Percentiles rank a stretch among this genome's conserved stretches.
Conservation (phyloP, 2,113 vertebrate genomes). For the Alligator sinensis region DNA sequence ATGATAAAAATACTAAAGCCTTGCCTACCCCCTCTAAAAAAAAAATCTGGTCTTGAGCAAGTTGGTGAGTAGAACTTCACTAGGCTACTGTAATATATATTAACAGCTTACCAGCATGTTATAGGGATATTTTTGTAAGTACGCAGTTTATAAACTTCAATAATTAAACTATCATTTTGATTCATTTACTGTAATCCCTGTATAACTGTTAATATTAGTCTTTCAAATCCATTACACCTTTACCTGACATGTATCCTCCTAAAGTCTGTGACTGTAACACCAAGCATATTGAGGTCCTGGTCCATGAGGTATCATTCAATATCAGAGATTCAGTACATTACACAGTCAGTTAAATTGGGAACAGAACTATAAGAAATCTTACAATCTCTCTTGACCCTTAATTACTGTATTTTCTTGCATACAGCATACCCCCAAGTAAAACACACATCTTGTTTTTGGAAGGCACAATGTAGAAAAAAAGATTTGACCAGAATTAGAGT, state of each 20-base stretch:
- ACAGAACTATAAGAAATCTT: neutral
- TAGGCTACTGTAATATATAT: neutral
- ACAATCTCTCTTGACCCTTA: neutral
- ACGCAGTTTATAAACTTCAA: neutral
- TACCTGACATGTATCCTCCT: neutral
- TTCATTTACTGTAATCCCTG: neutral
- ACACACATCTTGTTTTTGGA: too few relatives aligned
- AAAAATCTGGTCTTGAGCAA: neutral
- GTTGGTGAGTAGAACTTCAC: neutral
- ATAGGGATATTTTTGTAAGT: neutral
- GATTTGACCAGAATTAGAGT: too few relatives aligned
- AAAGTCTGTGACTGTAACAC: neutral
- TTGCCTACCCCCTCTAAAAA: neutral
- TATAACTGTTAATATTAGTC: neutral
- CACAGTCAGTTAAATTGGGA: neutral
- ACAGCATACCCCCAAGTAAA: too few relatives aligned
- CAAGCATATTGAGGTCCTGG: neutral
- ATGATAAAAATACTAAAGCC: neutral
- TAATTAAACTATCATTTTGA: neutral
- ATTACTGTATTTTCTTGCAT: neutral
- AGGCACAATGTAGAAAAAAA: too few relatives aligned
- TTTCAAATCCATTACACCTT: neutral
- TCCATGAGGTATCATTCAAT: neutral
- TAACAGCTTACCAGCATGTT: neutral
- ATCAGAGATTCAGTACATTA: neutral